Percentiles rank a stretch among this genome's conserved stretches.
phyloP scores from a whole-genome alignment of 1,140 invertebrate species.

The Augochlora pura region DNA sequence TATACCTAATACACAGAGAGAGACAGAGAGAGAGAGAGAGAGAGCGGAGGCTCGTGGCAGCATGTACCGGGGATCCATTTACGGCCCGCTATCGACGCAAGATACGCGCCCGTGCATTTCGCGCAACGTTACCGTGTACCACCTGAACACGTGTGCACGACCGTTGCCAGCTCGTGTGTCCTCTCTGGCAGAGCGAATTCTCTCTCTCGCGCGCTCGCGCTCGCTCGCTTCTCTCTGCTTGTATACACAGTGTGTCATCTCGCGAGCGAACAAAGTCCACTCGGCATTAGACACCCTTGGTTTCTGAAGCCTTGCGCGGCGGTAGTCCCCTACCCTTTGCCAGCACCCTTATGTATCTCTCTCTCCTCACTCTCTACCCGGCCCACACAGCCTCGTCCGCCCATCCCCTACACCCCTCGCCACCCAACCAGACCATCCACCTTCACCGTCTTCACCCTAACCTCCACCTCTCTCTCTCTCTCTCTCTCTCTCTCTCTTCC shows the following conservation, averaged over 20 bases:
- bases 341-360: conserved; percentile 72
- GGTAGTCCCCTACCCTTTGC: conserved; percentile 69
- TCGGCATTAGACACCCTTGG: conserved; percentile 75
- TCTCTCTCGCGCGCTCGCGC: no score
- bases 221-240: not conserved
- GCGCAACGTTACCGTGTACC: conserved; percentile 16
- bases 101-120: conserved; percentile 45
- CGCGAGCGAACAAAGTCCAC: conserved; percentile 73
- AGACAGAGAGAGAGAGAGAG: no score
- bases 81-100: conserved; percentile 38
- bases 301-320: conserved; percentile 75
- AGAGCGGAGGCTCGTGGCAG: not conserved
- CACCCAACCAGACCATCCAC: conserved; percentile 32
- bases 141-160: not conserved
- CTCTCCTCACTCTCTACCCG: conserved; percentile 56
- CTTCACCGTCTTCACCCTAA: conserved; percentile 55
- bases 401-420: conserved; percentile 42
- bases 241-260: conserved; percentile 68
- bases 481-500: conserved; percentile 30
- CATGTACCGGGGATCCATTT: conserved; percentile 42
- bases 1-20: conserved; percentile 39
- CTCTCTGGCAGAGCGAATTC: no score
- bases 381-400: conserved; percentile 47
- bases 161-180: not conserved
- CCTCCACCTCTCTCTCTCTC: conserved; percentile 20